Conservation (phyloP, 2,888 invertebrate genomes). For the Gibbula magus region DNA sequence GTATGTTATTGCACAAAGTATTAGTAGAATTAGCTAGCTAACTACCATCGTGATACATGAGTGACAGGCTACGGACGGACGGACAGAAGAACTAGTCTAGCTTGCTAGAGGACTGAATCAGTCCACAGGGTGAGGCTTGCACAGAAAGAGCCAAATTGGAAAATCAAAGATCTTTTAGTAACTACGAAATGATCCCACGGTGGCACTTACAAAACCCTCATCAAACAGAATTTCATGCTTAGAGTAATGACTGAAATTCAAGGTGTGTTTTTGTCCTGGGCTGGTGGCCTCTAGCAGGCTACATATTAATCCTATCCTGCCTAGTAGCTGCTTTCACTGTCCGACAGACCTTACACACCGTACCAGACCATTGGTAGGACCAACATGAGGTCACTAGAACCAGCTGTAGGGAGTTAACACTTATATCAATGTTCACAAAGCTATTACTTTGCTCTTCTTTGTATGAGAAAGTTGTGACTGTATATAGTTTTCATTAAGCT, state of each 20-base stretch:
- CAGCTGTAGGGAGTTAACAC: too few species aligned
- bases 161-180: neutral
- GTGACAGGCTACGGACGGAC: neutral
- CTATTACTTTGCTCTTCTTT: too few species aligned
- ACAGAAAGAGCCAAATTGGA: neutral
- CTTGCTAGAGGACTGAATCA: constrained; percentile 10
- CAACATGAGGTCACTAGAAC: too few species aligned
- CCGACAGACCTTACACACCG: too few species aligned
- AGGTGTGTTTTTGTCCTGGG: neutral
- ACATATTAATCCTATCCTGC: too few species aligned
- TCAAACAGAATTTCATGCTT: constrained; percentile 17
- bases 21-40: constrained; percentile 15
- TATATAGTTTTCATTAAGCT: too few species aligned
- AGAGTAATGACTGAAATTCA: neutral
- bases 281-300: constrained; percentile 15
- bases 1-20: constrained; percentile 19
- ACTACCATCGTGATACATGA: constrained; percentile 3
- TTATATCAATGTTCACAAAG: too few species aligned
- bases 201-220: constrained; percentile 21
- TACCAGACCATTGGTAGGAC: too few species aligned
- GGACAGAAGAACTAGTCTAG: constrained; percentile 3
- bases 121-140: constrained; percentile 15
- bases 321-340: too few species aligned
- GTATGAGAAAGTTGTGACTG: too few species aligned
- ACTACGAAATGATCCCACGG: neutral